Base-by-base conservation (phyloP, 2,797 vertebrate species). In the Octomys mimax region DNA sequence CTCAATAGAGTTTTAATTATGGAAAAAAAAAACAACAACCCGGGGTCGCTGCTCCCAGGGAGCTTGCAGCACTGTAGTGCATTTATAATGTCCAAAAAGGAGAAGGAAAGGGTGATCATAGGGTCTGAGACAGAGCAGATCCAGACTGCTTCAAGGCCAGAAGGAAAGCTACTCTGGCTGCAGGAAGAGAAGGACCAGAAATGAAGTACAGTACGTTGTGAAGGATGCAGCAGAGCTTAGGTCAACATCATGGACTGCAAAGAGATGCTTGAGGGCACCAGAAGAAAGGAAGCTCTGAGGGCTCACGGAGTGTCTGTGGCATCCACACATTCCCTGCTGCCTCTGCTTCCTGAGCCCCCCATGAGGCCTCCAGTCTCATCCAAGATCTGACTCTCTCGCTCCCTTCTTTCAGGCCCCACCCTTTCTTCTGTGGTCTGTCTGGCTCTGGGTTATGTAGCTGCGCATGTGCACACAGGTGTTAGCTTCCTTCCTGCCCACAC, bases 291-390 rank as follows among this genome's bases (percentile, higher is more conserved):
- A 68, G 54, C 71, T 42, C 24, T 36, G 54, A 39, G 64, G 66
- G 52, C 12, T 42, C 5, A 14, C 1, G 52, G 52, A 0, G 0
- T 1, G 26, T 33, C 33, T 3, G 19, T 31, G 46, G n/a, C 49
- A 62, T 21, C 19, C 49, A 33, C 1, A 31, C 0, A 22, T 36
- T 59, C 28, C 75, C 10, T 39, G 39, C 22, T 1, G 13, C 42
- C 4, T 77, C 33, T 5, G 16, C 57, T 42, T 61, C 73, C 11
- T 26, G 8, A 54, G 31, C 31, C 31, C 3, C 16, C 26, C 42
- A 9, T 7, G 31, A 2, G 46, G 24, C 78, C 77, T 36, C 61
- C 52, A 39, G 18, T 7, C 39, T 54, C 7, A 5, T 8, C 13
- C n/a, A 3, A 71, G 39, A 36, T 33, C 46, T 54, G 36, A 91